Percentiles rank a stretch among this genome's conserved stretches.
phyloP scores from a whole-genome alignment of 2,888 invertebrate genomes.

The Podabrus alpinus region DNA sequence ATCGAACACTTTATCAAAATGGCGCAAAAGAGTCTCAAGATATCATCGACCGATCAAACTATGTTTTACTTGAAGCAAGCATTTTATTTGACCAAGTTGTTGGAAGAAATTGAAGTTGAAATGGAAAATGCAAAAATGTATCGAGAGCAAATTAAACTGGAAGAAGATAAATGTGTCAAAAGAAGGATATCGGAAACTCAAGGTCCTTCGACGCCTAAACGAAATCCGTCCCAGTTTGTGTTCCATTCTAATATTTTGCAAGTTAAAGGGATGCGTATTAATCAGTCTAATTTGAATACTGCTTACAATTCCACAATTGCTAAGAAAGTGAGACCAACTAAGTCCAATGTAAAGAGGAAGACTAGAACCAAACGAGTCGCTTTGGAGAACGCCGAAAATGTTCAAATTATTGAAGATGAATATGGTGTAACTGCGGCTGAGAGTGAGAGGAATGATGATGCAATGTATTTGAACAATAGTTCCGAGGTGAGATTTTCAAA shows the following conservation, averaged over 20 bases:
- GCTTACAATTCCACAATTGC: conserved; percentile 1
- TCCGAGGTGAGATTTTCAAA: no score
- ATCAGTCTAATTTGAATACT: conserved; percentile 25
- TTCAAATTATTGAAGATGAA: not conserved
- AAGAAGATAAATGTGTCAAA: conserved; percentile 58
- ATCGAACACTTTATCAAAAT: conserved; percentile 74
- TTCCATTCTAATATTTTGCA: conserved; percentile 26
- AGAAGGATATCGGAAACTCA: conserved; percentile 49
- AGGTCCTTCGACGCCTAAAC: conserved; percentile 34
- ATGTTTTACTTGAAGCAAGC: conserved; percentile 73
- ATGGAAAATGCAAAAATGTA: conserved; percentile 61
- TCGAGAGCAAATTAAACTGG: conserved; percentile 60
- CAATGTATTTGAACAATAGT: no score
- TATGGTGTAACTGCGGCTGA: not conserved
- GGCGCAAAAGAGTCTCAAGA: conserved; percentile 66
- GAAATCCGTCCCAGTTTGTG: conserved; percentile 28
- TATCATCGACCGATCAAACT: conserved; percentile 65
- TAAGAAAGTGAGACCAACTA: not conserved
- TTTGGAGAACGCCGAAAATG: not conserved
- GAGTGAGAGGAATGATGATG: not conserved
- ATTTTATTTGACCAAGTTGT: conserved; percentile 65
- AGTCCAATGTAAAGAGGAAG: not conserved
- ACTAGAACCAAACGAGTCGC: not conserved
- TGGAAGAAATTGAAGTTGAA: conserved; percentile 63
- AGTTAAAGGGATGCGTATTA: conserved; percentile 28